phyloP scores from a whole-genome alignment of 2,888 invertebrate genomes.

The Coelogynopora nodosa region DNA sequence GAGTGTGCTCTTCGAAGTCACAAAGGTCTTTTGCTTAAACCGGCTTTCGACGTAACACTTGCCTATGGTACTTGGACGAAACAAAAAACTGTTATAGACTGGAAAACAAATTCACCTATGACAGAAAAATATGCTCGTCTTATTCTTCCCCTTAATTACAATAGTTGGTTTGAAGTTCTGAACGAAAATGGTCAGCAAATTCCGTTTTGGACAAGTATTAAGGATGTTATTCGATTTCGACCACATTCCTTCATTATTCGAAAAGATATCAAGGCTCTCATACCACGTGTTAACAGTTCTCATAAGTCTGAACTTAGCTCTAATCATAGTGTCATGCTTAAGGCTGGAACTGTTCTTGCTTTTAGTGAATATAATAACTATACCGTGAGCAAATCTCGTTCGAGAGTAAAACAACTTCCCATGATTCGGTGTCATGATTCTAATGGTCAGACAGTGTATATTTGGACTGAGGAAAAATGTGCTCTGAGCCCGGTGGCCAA shows the following conservation, averaged over 20 bases:
- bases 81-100: not conserved
- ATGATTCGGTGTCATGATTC: constrained; percentile 36
- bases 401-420: constrained; percentile 39
- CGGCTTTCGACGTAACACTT: not conserved
- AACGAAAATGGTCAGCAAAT: constrained; percentile 40
- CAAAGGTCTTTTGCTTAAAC: not conserved
- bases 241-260: constrained; percentile 40
- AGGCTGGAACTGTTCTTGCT: constrained; percentile 26
- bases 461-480: constrained; percentile 30
- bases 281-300: not conserved
- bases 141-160: constrained; percentile 1
- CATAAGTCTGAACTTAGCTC: not conserved
- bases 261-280: constrained; percentile 30
- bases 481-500: constrained; percentile 41
- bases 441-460: constrained; percentile 35
- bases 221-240: constrained; percentile 32
- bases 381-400: constrained; percentile 33
- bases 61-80: not conserved
- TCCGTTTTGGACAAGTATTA: constrained; percentile 41
- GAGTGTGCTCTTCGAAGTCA: not conserved
- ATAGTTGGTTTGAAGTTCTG: constrained; percentile 37
- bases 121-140: not conserved
- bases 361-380: constrained; percentile 11
- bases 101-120: constrained; percentile 21
- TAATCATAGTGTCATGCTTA: not conserved